phyloP scores from a whole-genome alignment of 2,797 vertebrate species.

The Sparidentex hasta region DNA sequence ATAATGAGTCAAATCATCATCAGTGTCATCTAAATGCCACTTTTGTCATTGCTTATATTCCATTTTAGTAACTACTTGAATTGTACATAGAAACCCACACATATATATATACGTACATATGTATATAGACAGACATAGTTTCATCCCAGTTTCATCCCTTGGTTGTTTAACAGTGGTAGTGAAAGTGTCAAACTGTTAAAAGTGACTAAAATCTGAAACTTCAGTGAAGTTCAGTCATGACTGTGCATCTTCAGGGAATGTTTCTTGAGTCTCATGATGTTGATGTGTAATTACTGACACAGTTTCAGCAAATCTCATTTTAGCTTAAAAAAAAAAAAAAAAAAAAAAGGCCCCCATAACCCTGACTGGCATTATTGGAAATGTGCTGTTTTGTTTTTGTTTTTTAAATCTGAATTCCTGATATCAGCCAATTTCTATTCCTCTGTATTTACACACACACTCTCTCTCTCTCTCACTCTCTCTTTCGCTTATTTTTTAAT shows the following conservation, averaged over 20 bases:
- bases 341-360: background rate
- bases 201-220: conserved; percentile 16
- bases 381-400: too few relatives aligned
- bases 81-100: too few relatives aligned
- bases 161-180: background rate
- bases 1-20: background rate
- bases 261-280: conserved; percentile 59
- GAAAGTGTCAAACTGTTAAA: conserved; percentile 14
- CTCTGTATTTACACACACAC: background rate
- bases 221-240: conserved; percentile 23
- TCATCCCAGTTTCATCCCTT: background rate
- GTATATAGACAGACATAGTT: too few relatives aligned
- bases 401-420: background rate
- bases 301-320: conserved; percentile 44
- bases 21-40: background rate
- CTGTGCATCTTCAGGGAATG: conserved; percentile 51
- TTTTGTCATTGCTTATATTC: background rate
- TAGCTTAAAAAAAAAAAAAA: background rate
- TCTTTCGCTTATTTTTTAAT: too few relatives aligned
- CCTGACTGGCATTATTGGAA: background rate
- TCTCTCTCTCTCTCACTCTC: too few relatives aligned
- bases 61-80: conserved; percentile 3
- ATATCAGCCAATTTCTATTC: background rate
- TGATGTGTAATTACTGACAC: conserved; percentile 33
- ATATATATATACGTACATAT: too few relatives aligned